Base-by-base conservation (phyloP, 2,113 vertebrate genomes). In the Pheucticus melanocephalus region DNA sequence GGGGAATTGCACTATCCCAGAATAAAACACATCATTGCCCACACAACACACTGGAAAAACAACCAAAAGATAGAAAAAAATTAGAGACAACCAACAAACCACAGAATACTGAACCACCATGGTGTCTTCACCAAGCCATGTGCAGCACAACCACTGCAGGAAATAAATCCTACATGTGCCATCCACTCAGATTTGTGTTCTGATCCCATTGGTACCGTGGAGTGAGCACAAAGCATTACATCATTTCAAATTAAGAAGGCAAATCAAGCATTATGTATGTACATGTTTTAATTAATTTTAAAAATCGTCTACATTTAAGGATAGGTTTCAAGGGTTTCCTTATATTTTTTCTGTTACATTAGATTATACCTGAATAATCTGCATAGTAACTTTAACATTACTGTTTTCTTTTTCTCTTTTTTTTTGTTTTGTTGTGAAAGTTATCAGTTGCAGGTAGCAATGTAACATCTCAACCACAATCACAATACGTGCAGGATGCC, bases 401-500 rank as follows among this genome's bases (percentile, higher is more conserved):
- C 95, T 83, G 87, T 51, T 90, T 86, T 78, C 10, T 66, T 75
- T 70, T 21, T 37, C 8, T 65, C 6, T 65, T 50, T 59, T 72
- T 19, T 11, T 80, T 68, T 90, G 70, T 94, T 90, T 92, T 73
- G 18, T 77, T 96, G 89, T 90, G 91, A 90, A 96, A 96, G 96
- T 92, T 93, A 95, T 56, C 90, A 33, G 96, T 95, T 84, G 94
- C 94, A 88, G 79, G 88, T 50, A 98, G 98, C 97, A 97, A 94
- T 95, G 96, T 96, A 94, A 98, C 97, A 97, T 97, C 97, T 98
- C 97, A 96, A 95, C 79, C 14, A 98, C 97, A 96, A 97, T 97
- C 98, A 98, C 97, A 83, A 97, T 45, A 97, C 97, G 97, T 98
- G 98, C 98, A 98, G 91, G 96, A 97, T 80, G 96, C 87, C 96